phyloP scores from a whole-genome alignment of 2,797 vertebrate genomes.

The Gambusia yucatana region DNA sequence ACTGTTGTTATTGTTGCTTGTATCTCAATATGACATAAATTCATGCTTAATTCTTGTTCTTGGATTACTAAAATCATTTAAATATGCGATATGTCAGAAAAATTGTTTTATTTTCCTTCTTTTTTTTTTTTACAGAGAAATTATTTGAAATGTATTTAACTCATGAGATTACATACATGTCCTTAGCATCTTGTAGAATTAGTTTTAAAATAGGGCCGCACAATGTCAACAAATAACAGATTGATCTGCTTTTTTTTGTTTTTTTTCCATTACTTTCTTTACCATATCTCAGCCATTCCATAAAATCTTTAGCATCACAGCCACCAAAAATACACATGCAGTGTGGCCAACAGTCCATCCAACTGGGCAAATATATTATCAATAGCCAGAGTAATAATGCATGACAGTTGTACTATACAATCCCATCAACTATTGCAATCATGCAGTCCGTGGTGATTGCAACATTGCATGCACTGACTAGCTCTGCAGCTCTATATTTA shows the following conservation, averaged over 20 bases:
- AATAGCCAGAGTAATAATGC: not conserved
- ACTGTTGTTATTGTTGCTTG: not conserved
- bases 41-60: not conserved
- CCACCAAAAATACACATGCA: not conserved
- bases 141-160: not conserved
- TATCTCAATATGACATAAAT: not conserved
- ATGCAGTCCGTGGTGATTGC: not conserved
- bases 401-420: not conserved
- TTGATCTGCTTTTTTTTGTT: not conserved
- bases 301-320: not conserved
- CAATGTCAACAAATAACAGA: not conserved
- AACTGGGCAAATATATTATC: not conserved
- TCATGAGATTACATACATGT: not conserved
- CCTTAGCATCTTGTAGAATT: not conserved
- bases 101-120: too few species aligned
- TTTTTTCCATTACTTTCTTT: not conserved
- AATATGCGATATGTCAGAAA: not conserved
- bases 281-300: not conserved
- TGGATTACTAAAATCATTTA: not conserved
- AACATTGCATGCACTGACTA: not conserved
- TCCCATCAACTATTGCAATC: not conserved
- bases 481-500: not conserved
- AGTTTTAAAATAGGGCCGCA: not conserved
- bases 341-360: not conserved
- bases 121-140: not conserved